A percentile compares a stretch with the other conserved stretches of the same genome.
Conservation (phyloP, 2,888 invertebrate genomes). For the Dryomyza anilis region DNA sequence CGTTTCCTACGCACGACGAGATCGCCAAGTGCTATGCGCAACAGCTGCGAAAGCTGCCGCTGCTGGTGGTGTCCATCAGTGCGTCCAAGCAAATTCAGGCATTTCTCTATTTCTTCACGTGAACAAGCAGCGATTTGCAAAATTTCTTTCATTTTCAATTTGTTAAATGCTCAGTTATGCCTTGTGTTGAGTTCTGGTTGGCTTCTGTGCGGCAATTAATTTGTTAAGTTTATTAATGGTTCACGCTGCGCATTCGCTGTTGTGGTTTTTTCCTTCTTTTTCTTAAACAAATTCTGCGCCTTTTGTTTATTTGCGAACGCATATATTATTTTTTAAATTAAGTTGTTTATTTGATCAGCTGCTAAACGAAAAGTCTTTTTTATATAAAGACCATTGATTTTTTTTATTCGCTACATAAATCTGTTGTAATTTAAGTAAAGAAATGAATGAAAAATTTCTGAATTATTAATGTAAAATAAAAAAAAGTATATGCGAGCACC, state of each 20-base stretch:
- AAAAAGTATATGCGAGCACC: too few relatives aligned
- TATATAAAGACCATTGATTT: too few relatives aligned
- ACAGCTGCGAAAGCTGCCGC: conserved; percentile 44
- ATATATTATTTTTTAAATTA: conserved; percentile 1
- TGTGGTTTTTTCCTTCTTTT: too few relatives aligned
- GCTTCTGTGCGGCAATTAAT: not conserved
- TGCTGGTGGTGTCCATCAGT: conserved; percentile 55
- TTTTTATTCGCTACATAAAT: too few relatives aligned
- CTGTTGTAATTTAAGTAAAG: too few relatives aligned
- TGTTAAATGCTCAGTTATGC: not conserved
- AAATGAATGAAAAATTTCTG: too few relatives aligned
- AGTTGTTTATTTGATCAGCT: too few relatives aligned
- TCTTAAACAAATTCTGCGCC: not conserved
- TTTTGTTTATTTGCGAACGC: not conserved
- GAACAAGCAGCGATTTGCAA: conserved; percentile 13
- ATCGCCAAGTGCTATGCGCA: conserved; percentile 44
- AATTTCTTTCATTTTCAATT: not conserved
- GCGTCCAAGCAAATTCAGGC: conserved; percentile 59
- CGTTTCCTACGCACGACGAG: conserved; percentile 50
- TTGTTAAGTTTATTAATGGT: conserved; percentile 3
- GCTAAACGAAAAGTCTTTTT: too few relatives aligned
- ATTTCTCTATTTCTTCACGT: conserved; percentile 55
- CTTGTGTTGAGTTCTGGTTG: not conserved
- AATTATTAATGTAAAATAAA: too few relatives aligned
- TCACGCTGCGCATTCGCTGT: not conserved